Evolutionary conservation across 53 echinoderm and acorn worm genomes (phyloP).

Genomic region (Arbacia lixula): DNA sequence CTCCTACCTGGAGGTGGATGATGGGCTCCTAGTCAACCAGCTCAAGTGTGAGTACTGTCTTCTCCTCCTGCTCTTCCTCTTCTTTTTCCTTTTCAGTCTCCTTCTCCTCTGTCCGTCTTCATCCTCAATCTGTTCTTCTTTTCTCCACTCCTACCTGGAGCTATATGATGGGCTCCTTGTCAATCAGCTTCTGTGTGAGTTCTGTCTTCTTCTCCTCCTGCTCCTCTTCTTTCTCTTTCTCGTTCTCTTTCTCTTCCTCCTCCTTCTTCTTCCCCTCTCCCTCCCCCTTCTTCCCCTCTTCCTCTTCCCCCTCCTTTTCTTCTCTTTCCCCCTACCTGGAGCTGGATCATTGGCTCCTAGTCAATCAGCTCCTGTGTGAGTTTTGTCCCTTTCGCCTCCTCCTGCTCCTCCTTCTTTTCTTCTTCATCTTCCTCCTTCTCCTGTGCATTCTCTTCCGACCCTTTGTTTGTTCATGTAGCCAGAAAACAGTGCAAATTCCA

Average conservation of each 20-base stretch:
- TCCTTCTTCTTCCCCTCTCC: background rate
- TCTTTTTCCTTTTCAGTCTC: too few relatives aligned
- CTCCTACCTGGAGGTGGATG: conserved; percentile 93
- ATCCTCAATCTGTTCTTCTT: conserved; percentile 84
- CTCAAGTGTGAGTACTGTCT: conserved; percentile 93
- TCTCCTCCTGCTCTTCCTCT: too few relatives aligned
- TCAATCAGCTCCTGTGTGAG: conserved; percentile 83
- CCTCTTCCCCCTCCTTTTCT: background rate
- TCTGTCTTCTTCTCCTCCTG: background rate
- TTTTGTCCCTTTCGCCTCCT: background rate
- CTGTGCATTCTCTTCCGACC: background rate
- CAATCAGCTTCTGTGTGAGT: conserved; percentile 94
- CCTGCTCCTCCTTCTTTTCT: background rate
- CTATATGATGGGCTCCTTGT: conserved; percentile 94
- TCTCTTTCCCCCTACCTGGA: conserved; percentile 60
- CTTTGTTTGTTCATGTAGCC: too few relatives aligned
- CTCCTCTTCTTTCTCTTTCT: background rate
- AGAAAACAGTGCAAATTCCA: too few relatives aligned
- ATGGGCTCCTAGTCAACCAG: conserved; percentile 93
- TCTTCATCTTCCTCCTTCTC: background rate
- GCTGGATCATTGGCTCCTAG: conserved; percentile 84
- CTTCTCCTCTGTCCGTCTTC: too few relatives aligned
- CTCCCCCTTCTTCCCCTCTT: background rate
- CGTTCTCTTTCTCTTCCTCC: too few relatives aligned
- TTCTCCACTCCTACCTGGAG: conserved; percentile 91